A percentile compares a stretch with the other conserved stretches of the same genome.
Evolutionary conservation across 2,797 vertebrate species (phyloP).

Genomic region (Megalops cyprinoides): DNA sequence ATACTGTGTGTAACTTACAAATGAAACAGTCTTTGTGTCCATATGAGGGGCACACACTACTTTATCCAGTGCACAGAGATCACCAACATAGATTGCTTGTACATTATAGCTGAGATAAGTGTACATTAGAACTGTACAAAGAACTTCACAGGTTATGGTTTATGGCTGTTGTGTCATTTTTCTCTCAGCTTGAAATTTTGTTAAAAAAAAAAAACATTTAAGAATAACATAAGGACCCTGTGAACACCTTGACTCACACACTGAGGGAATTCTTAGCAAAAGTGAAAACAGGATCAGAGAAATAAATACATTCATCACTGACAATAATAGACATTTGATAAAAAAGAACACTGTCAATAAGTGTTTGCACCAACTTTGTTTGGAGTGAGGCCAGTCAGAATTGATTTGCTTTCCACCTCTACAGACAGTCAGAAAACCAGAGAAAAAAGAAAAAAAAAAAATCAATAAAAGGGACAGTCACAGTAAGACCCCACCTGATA

Average conservation of each 20-base stretch:
- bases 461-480: slow-evolving; percentile 58
- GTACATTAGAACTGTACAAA: slow-evolving; percentile 60
- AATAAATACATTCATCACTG: slow-evolving; percentile 91
- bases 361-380: slow-evolving; percentile 94
- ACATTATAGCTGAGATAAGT: slow-evolving; percentile 56
- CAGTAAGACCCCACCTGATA: slow-evolving; percentile 1
- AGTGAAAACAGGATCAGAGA: slow-evolving; percentile 75
- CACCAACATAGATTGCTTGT: slow-evolving; percentile 48
- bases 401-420: slow-evolving; percentile 63
- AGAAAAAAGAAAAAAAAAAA: slow-evolving; percentile 79
- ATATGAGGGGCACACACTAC: slow-evolving; percentile 50
- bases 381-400: slow-evolving; percentile 76
- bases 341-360: slow-evolving; percentile 91
- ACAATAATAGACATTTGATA: slow-evolving; percentile 89
- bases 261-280: slow-evolving; percentile 66
- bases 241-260: slow-evolving; percentile 62
- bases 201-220: slow-evolving; percentile 57
- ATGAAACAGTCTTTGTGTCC: slow-evolving; percentile 58
- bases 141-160: slow-evolving; percentile 71
- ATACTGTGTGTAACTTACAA: slow-evolving; percentile 58
- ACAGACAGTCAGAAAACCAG: slow-evolving; percentile 69
- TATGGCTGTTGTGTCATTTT: slow-evolving; percentile 72
- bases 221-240: slow-evolving; percentile 67
- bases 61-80: slow-evolving; percentile 65
- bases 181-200: slow-evolving; percentile 79